Conservation (phyloP, 2,797 vertebrate species). For the Acestrorhynchus altus region DNA sequence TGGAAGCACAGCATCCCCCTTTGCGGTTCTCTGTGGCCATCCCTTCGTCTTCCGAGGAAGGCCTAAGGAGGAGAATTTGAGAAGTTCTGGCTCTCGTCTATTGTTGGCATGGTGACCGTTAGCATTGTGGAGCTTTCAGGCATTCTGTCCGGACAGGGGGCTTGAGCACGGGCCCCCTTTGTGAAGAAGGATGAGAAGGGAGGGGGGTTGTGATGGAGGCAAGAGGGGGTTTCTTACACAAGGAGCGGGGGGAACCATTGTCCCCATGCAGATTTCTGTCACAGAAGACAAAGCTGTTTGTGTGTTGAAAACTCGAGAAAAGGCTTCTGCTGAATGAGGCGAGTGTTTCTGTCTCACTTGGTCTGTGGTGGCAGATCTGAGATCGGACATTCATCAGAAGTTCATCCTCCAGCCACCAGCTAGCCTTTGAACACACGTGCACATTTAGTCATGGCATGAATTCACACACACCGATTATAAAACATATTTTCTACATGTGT, state of each 20-base stretch:
- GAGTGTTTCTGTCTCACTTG: conserved; percentile 52
- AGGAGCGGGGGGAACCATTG: conserved; percentile 55
- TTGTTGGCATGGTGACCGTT: conserved; percentile 58
- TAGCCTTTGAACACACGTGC: conserved; percentile 34
- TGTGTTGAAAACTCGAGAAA: conserved; percentile 55
- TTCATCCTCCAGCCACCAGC: conserved; percentile 22
- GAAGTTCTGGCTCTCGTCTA: conserved; percentile 55
- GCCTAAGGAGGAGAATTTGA: conserved; percentile 55
- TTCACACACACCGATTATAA: conserved; percentile 7
- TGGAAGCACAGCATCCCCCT: conserved; percentile 22
- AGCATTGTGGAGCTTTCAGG: conserved; percentile 54
- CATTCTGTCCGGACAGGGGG: conserved; percentile 47
- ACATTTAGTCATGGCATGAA: conserved; percentile 23
- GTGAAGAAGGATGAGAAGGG: conserved; percentile 54
- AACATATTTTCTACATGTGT: conserved; percentile 1
- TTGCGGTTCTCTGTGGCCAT: conserved; percentile 17
- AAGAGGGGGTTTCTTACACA: conserved; percentile 51
- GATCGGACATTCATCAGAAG: conserved; percentile 36
- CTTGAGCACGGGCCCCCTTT: conserved; percentile 60
- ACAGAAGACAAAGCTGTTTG: conserved; percentile 61
- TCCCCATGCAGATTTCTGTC: conserved; percentile 64
- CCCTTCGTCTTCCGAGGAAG: conserved; percentile 19
- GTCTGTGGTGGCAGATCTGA: conserved; percentile 56
- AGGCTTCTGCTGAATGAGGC: conserved; percentile 41
- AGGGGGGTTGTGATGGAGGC: conserved; percentile 46